phyloP scores from a whole-genome alignment of 2,113 vertebrate genomes.

The Hypanus sabinus region DNA sequence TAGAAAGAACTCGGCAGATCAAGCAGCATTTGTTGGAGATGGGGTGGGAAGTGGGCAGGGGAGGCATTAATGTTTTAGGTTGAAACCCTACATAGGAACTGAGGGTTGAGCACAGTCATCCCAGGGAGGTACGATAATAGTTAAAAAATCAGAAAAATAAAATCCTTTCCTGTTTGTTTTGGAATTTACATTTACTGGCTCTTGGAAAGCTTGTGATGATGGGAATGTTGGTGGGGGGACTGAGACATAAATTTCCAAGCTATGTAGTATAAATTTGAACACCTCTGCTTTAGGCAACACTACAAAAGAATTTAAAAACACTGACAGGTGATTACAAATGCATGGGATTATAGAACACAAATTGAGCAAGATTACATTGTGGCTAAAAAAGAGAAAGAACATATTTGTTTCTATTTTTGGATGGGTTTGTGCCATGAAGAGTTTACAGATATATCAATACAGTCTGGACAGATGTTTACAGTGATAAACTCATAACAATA shows the following conservation, averaged over 20 bases:
- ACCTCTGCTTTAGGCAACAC: background rate
- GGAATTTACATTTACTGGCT: background rate
- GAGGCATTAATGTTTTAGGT: no score
- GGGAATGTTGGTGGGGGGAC: background rate
- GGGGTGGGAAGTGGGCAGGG: no score
- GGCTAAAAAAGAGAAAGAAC: background rate
- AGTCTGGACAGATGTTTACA: background rate
- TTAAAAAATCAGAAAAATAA: background rate
- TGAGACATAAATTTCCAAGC: background rate
- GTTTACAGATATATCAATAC: background rate
- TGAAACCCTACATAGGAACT: no score
- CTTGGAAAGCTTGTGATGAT: background rate
- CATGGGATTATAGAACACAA: background rate
- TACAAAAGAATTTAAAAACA: background rate
- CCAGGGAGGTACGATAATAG: background rate
- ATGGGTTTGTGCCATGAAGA: background rate
- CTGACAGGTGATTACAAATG: background rate
- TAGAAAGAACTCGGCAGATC: no score
- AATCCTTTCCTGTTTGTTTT: background rate
- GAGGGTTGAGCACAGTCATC: background rate
- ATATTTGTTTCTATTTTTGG: background rate
- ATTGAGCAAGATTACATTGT: background rate
- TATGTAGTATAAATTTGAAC: background rate
- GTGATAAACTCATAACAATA: background rate
- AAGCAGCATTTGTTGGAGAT: no score